Conservation (phyloP, 2,888 invertebrate genomes). For the Ormyrus rosae region DNA sequence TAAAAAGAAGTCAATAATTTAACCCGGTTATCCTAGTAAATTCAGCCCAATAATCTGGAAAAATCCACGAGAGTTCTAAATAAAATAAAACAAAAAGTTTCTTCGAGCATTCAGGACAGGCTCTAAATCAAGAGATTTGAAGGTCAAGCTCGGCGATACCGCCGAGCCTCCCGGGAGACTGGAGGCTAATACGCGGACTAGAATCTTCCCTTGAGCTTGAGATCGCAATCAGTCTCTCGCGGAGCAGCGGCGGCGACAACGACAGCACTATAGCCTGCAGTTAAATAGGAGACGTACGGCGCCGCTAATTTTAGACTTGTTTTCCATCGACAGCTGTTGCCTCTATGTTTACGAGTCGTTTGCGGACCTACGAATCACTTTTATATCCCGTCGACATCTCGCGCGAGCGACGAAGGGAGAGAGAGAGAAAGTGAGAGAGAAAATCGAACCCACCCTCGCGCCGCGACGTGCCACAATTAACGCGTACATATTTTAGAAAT, state of each 20-base stretch:
- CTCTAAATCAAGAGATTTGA: constrained; percentile 29
- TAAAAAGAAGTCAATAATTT: no score
- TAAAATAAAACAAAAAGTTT: constrained; percentile 20
- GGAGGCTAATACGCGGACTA: no score
- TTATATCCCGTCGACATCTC: constrained; percentile 62
- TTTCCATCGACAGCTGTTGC: constrained; percentile 74
- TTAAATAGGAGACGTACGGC: constrained; percentile 23
- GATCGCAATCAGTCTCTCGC: background rate
- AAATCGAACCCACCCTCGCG: constrained; percentile 1
- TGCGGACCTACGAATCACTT: constrained; percentile 69
- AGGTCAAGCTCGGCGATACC: constrained; percentile 33
- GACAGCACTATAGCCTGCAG: background rate
- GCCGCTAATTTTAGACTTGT: constrained; percentile 71
- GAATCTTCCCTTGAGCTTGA: background rate
- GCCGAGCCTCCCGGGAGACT: background rate
- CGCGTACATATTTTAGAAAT: constrained; percentile 29
- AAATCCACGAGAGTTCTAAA: background rate
- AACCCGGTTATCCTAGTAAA: no score
- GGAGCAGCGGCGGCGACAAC: background rate
- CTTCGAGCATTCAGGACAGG: background rate
- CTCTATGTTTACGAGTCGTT: constrained; percentile 71
- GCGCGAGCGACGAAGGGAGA: constrained; percentile 22
- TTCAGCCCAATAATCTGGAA: no score
- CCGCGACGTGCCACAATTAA: constrained; percentile 18
- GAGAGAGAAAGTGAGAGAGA: background rate